phyloP scores from a whole-genome alignment of 2,797 vertebrate genomes.

The Karalla daura region DNA sequence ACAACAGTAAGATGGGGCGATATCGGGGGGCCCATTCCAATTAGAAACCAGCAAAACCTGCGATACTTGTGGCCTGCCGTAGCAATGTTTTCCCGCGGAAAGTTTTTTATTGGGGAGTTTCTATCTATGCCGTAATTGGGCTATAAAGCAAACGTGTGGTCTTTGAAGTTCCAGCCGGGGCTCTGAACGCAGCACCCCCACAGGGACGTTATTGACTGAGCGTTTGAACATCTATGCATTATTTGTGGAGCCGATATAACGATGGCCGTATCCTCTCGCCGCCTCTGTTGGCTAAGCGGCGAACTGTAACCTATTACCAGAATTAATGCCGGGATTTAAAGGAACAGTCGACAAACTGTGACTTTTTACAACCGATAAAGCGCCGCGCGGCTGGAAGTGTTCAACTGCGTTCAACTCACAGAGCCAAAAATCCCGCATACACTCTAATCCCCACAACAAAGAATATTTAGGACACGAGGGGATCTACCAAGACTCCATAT shows the following conservation, averaged over 20 bases:
- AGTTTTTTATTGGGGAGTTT: constrained; percentile 33
- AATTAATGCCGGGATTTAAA: constrained; percentile 41
- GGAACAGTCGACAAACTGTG: constrained; percentile 27
- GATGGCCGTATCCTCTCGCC: constrained; percentile 21
- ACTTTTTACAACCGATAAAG: constrained; percentile 1
- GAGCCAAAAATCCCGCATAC: constrained; percentile 18
- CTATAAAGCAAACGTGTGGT: constrained; percentile 47
- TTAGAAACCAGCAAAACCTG: constrained; percentile 16
- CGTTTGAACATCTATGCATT: constrained; percentile 52
- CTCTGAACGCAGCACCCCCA: constrained; percentile 41
- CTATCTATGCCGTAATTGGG: constrained; percentile 50
- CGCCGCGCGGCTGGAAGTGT: constrained; percentile 10
- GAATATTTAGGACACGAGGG: constrained; percentile 41
- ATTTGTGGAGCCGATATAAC: constrained; percentile 57
- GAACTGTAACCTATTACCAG: constrained; percentile 40
- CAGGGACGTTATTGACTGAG: constrained; percentile 48
- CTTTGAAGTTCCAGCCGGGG: constrained; percentile 48
- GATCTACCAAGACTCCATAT: constrained; percentile 9
- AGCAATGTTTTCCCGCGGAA: constrained; percentile 20
- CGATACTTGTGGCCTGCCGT: neutral
- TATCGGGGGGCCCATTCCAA: neutral
- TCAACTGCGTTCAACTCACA: constrained; percentile 13
- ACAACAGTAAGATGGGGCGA: neutral
- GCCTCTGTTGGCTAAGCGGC: constrained; percentile 29
- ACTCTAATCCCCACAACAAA: constrained; percentile 27